phyloP scores from a whole-genome alignment of 64 coral and sea anemone species.

The Porites australiensis region DNA sequence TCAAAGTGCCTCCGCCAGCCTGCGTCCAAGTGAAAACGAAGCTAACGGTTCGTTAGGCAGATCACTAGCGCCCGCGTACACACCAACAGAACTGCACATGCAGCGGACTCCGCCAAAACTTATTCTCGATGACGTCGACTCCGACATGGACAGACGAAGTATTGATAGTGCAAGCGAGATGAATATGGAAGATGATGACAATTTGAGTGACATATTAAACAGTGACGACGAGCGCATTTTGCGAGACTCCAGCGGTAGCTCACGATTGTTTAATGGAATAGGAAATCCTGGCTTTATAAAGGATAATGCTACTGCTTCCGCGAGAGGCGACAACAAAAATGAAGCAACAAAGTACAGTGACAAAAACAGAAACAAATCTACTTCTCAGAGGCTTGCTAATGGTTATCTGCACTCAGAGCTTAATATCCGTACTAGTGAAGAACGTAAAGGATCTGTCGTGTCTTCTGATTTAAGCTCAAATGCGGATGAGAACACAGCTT shows the following conservation, averaged over 20 bases:
- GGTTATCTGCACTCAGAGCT: not conserved
- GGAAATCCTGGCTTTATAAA: not conserved
- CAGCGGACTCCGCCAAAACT: constrained; percentile 79
- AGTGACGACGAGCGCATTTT: constrained; percentile 72
- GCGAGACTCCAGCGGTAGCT: not conserved
- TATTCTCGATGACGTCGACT: constrained; percentile 82
- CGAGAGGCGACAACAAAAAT: not conserved
- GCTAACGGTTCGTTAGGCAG: constrained; percentile 69
- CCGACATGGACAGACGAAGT: constrained; percentile 43
- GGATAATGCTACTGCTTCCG: not conserved
- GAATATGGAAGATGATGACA: constrained; percentile 68
- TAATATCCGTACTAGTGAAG: not conserved
- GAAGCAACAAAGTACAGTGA: too few relatives aligned
- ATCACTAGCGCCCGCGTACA: constrained; percentile 74
- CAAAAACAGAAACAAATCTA: not conserved
- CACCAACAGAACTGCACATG: constrained; percentile 60
- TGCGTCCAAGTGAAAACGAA: constrained; percentile 52
- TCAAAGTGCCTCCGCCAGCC: constrained; percentile 33
- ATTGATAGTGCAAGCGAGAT: constrained; percentile 50
- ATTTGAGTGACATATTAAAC: constrained; percentile 76
- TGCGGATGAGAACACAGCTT: not conserved
- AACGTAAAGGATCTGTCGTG: not conserved
- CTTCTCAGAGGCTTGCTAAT: not conserved
- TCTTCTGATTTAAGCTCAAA: constrained; percentile 26
- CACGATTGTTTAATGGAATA: not conserved